Conservation (phyloP, 2,888 invertebrate species). For the Spodoptera exigua region DNA sequence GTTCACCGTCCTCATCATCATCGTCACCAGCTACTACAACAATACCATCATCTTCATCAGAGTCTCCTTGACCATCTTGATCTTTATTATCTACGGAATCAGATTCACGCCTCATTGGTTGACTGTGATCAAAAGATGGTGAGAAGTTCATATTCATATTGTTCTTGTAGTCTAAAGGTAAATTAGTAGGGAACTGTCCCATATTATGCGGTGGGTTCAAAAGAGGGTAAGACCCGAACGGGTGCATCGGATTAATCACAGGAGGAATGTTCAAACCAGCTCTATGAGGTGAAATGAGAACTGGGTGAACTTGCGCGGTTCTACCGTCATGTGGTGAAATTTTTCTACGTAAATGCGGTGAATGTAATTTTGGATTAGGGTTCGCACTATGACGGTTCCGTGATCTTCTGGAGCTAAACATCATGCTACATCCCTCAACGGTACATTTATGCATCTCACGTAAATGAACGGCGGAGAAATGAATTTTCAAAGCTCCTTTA, state of each 20-base stretch:
- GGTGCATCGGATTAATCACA: slow-evolving; percentile 92
- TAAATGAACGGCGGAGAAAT: slow-evolving; percentile 99
- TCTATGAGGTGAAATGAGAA: slow-evolving; percentile 92
- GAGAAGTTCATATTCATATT: slow-evolving; percentile 79
- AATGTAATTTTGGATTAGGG: slow-evolving; percentile 99
- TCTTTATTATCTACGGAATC: slow-evolving; percentile 87
- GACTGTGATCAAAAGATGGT: slow-evolving; percentile 74
- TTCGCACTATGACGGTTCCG: slow-evolving; percentile 99
- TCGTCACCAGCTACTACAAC: slow-evolving; percentile 94
- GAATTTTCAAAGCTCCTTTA: slow-evolving; percentile 99
- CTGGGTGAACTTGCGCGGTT: slow-evolving; percentile 95
- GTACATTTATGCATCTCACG: slow-evolving; percentile 99
- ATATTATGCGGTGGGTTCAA: slow-evolving; percentile 92
- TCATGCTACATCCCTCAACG: slow-evolving; percentile 99
- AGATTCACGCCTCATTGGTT: slow-evolving; percentile 78
- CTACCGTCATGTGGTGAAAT: slow-evolving; percentile 98
- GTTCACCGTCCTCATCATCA: slow-evolving; percentile 92
- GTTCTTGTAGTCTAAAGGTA: slow-evolving; percentile 87
- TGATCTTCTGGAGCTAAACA: slow-evolving; percentile 99
- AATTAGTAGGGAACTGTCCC: slow-evolving; percentile 86
- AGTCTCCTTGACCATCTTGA: slow-evolving; percentile 91
- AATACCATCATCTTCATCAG: slow-evolving; percentile 93
- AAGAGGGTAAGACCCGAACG: slow-evolving; percentile 94
- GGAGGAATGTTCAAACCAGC: slow-evolving; percentile 91
- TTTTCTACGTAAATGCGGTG: slow-evolving; percentile 97